A percentile compares a stretch with the other conserved stretches of the same genome.
phyloP scores from a whole-genome alignment of 2,113 vertebrate genomes.

The Cricetomys ansorgei region DNA sequence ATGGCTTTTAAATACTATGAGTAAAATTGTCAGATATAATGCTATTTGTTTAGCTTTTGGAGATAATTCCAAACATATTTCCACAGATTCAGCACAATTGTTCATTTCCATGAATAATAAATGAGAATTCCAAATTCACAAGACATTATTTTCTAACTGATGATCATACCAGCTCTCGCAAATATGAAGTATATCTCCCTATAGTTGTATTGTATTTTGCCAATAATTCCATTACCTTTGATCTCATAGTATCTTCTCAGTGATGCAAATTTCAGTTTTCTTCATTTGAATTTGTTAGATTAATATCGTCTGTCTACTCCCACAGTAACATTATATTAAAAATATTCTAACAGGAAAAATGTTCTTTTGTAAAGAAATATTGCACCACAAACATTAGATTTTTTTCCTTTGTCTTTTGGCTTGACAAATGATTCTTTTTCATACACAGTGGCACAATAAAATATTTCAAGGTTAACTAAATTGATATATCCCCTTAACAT shows the following conservation, averaged over 20 bases:
- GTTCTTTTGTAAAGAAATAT: neutral
- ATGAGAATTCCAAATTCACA: neutral
- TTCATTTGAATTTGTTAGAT: neutral
- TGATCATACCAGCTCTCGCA: neutral
- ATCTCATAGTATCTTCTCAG: neutral
- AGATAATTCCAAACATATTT: neutral
- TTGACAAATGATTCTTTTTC: neutral
- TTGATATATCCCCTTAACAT: neutral
- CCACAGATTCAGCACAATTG: neutral
- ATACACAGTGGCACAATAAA: neutral
- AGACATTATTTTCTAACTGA: neutral
- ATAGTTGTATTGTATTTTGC: neutral
- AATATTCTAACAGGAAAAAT: neutral
- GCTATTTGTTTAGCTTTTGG: neutral
- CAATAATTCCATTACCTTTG: neutral
- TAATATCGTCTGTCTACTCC: neutral
- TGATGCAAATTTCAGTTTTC: neutral
- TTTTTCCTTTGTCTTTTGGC: neutral
- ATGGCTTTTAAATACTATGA: neutral
- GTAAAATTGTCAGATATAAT: neutral
- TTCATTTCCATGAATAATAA: neutral
- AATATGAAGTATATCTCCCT: neutral
- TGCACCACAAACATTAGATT: neutral
- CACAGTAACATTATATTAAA: neutral
- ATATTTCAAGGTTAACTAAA: neutral